Evolutionary conservation across 2,888 invertebrate genomes (phyloP).

Genomic region (Pilophorus perplexus): DNA sequence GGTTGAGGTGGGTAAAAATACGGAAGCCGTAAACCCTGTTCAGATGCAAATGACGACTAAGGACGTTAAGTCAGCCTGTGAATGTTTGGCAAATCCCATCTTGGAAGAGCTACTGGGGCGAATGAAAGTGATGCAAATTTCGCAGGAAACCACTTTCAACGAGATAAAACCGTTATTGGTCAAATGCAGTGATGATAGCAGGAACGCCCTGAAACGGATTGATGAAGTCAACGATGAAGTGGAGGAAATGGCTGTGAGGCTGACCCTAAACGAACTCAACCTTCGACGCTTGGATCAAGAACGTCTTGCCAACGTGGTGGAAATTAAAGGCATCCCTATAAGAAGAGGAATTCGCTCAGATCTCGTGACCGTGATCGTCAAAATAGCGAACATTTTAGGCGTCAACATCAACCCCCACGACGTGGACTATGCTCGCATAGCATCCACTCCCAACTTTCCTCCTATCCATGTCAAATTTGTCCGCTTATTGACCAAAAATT

Average conservation of each 20-base stretch:
- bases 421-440: background rate
- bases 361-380: background rate
- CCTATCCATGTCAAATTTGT: background rate
- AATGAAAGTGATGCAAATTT: background rate
- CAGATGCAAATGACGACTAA: background rate
- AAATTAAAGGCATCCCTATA: background rate
- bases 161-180: too few species aligned
- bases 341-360: background rate
- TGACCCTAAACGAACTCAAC: too few species aligned
- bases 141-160: too few species aligned
- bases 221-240: too few species aligned
- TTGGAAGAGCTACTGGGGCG: background rate
- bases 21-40: background rate
- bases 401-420: background rate
- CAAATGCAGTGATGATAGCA: too few species aligned
- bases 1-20: too few species aligned
- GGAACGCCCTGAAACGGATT: too few species aligned
- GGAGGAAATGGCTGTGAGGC: too few species aligned
- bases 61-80: background rate
- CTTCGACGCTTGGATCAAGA: conserved; percentile 5
- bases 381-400: background rate
- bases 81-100: background rate
- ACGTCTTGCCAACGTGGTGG: background rate
- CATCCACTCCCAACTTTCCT: background rate
- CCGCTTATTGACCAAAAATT: background rate